These are phyloP conservation scores for Ennomos quercinarius DNA, from an alignment of 2,888 invertebrate species.

Conservation along the genomic window DNA sequence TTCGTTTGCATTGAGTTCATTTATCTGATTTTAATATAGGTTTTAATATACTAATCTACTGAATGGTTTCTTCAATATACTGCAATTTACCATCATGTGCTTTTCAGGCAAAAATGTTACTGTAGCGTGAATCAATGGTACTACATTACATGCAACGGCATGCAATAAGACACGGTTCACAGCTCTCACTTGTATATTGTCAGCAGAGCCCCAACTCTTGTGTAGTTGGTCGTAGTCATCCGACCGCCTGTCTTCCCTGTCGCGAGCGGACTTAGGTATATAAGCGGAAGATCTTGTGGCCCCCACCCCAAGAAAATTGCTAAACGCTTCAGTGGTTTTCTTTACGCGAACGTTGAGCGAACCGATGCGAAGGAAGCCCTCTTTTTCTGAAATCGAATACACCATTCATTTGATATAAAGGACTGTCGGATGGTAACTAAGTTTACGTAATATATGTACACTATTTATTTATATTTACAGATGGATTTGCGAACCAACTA, in stretches of 20 bases:
- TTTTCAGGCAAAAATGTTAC: too few species aligned
- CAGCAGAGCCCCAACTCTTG: conserved; percentile 96
- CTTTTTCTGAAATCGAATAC: conserved; percentile 88
- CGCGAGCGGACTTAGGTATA: conserved; percentile 66
- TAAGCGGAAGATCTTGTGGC: conserved; percentile 82
- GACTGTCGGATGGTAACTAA: not conserved
- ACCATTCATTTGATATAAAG: conserved; percentile 4
- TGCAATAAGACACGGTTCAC: not conserved
- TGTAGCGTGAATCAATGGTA: too few species aligned
- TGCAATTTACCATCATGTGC: too few species aligned
- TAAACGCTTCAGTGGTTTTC: conserved; percentile 96
- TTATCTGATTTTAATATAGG: too few species aligned
- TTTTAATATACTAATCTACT: too few species aligned
- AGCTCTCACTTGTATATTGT: conserved; percentile 89
- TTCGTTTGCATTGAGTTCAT: too few species aligned
- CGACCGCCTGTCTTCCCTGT: conserved; percentile 64
- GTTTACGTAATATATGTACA: not conserved
- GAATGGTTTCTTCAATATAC: too few species aligned
- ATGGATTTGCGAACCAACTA: too few species aligned
- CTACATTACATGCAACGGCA: conserved; percentile 2
- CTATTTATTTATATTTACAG: too few species aligned
- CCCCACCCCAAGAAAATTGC: conserved; percentile 94
- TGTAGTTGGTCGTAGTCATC: conserved; percentile 88
- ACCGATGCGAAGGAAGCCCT: conserved; percentile 96
- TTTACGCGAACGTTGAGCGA: conserved; percentile 96